Base-by-base conservation (phyloP, 2,113 vertebrate species). In the Balaenoptera acutorostrata region DNA sequence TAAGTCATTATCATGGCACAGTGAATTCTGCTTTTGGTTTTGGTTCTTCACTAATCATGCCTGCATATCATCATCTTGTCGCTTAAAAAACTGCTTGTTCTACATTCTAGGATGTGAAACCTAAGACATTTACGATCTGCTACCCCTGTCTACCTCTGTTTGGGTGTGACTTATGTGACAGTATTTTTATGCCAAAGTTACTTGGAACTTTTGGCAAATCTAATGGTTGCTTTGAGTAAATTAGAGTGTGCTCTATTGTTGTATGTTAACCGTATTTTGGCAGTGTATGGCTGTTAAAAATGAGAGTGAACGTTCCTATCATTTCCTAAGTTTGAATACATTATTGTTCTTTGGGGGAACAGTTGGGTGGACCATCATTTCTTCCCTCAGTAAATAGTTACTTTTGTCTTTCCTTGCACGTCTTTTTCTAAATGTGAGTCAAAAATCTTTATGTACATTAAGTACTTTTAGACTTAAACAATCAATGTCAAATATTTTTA, bases 1-100 rank as follows among this genome's bases (percentile, higher is more conserved):
- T 99, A 99, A 99, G 99, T 99, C 98, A 98, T 98, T 31, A 29
- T 96, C 74, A 86, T 98, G 98, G 97, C 98, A 98, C 97, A 96
- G 78, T 98, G 98, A 98, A 90, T 89, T 90, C 92, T 97, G 95
- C 96, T 46, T 83, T 98, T 95, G 96, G 86, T 98, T 97, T 98
- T 97, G 96, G 96, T 98, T 81, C n/a, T 89, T 98, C 98, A 98
- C 98, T 98, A 98, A 98, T 97, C 44, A 36, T 96, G 98, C 98
- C 96, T 98, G 98, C 98, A 75, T 98, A 86, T 96, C 91, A 96
- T 93, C 88, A 86, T 97, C 95, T 55, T 14, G 93, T 98, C 69
- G 98, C 98, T 98, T 94, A 96, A 80, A 88, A 93, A 98, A 97
- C 3, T 85, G 98, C 98, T 97, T 98, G 98, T 90, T 41, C 66